Conservation (phyloP, 2,113 vertebrate genomes). For the Mirounga angustirostris region DNA sequence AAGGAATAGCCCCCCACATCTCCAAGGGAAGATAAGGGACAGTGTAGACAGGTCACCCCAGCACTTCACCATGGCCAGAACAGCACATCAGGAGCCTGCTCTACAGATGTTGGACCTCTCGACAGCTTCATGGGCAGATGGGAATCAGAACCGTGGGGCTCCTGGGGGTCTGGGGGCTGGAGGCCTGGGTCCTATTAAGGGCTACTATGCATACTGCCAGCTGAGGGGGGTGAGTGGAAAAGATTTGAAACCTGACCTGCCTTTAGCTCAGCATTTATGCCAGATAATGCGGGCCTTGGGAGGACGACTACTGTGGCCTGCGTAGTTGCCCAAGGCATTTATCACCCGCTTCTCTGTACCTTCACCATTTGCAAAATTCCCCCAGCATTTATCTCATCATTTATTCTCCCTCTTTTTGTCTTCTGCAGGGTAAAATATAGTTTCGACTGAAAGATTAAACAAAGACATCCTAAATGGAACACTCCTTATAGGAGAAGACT, state of each 20-base stretch:
- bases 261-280: background rate
- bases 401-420: constrained; percentile 1
- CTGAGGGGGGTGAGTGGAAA: background rate
- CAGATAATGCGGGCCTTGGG: background rate
- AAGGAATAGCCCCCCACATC: background rate
- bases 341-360: background rate
- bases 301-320: background rate
- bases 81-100: background rate
- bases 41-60: background rate
- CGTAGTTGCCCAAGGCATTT: background rate
- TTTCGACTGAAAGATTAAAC: constrained; percentile 49
- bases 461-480: constrained; percentile 45
- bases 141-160: background rate
- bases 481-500: constrained; percentile 12
- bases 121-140: background rate
- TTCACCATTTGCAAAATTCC: background rate
- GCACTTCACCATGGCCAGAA: background rate
- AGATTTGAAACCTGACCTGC: background rate
- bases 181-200: background rate
- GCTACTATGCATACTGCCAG: background rate
- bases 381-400: background rate
- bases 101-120: background rate
- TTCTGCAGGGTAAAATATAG: constrained; percentile 47
- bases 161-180: too few relatives aligned
- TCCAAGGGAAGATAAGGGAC: background rate